Percentiles rank a stretch among this genome's conserved stretches.
These are phyloP conservation scores for Melipona beecheii DNA, from an alignment of 2,888 invertebrate species.

Conservation along the genomic window DNA sequence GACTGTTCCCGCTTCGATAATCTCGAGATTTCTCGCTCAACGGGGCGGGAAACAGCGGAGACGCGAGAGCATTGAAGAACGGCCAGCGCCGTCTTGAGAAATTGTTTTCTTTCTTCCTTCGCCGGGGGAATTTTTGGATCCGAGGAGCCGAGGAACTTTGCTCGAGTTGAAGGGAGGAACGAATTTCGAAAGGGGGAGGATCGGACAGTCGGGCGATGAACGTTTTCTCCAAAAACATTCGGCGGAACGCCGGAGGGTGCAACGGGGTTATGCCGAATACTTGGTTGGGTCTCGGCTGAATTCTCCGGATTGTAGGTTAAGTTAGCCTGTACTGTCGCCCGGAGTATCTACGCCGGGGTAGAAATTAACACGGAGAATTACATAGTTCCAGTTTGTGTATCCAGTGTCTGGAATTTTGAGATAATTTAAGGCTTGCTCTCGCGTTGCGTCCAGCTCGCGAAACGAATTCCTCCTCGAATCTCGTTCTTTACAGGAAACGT, in stretches of 20 bases:
- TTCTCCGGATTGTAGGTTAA: background rate
- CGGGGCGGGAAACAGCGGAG: background rate
- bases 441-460: too few species aligned
- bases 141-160: background rate
- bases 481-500: too few species aligned
- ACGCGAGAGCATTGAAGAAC: background rate
- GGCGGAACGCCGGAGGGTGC: background rate
- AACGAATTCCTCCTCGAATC: too few species aligned
- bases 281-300: background rate
- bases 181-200: background rate
- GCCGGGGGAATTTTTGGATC: background rate
- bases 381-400: background rate
- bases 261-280: background rate
- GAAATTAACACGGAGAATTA: background rate
- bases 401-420: background rate
- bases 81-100: background rate
- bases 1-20: conserved; percentile 34
- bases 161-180: background rate
- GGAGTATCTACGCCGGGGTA: background rate
- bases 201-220: background rate
- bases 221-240: background rate
- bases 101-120: background rate
- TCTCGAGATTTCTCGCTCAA: conserved; percentile 28
- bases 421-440: background rate
- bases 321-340: background rate